Base-by-base conservation (phyloP, 2,113 vertebrate genomes). In the Oreochromis tanganicae region DNA sequence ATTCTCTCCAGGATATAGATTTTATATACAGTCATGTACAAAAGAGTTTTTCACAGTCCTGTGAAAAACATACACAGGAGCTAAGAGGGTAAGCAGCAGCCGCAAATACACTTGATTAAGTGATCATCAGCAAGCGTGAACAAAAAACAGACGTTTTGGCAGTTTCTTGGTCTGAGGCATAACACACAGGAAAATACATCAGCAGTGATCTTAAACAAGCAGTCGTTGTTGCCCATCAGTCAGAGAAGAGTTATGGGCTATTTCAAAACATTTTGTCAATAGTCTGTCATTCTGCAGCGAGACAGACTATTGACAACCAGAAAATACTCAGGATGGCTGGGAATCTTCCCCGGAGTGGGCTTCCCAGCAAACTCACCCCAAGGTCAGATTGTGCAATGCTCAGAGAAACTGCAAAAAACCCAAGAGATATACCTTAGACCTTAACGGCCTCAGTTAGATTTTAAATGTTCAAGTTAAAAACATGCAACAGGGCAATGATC, bases 141-240 rank as follows among this genome's bases (percentile, higher is more conserved):
- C 38, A 10, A 46, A 46, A 73, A 46, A 13, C 5, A 4, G 66
- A 73, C 4, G 0, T 16, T 71, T 71, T 43, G n/a, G n/a, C 66
- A 71, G 1, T 71, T 71, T 43, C 7, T 14, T 68, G 63, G 63
- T 24, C 0, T 41, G 0, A 43, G 0, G 36, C 66, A 0, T 71
- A 43, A 71, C n/a, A 14, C 36, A 71, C 36, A 71, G 63, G 63
- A 71, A 36, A 43, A 71, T 4, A 24, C 0, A 43, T 71, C n/a
- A 6, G 13, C 38, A 27, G 32, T 71, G 38, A 43, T 43, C 13
- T 43, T 24, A 43, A 9, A 71, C 13, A 24, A 46, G 13, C n/a
- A 43, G 17, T 24, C 24, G 12, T 4, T 41, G 36, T 7, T 71
- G n/a, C 12, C 41, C 66, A 43, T 43, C 12, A 24, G 66, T 71